Evolutionary conservation across 2,797 vertebrate species (phyloP).

Genomic region (Lerista edwardsae): DNA sequence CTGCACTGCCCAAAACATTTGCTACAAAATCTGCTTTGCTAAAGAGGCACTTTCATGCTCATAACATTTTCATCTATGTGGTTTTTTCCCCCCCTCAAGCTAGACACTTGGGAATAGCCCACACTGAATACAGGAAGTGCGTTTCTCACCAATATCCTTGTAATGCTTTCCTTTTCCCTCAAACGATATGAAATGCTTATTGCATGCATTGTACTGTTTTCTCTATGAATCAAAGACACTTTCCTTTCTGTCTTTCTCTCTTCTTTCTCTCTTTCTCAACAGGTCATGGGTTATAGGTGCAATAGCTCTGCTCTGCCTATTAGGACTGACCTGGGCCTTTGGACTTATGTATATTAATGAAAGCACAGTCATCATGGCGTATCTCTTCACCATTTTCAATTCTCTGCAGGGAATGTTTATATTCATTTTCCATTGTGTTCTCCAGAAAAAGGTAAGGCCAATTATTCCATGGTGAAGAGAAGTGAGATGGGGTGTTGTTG

Average conservation of each 20-base stretch:
- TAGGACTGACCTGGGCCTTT: slow-evolving; percentile 98
- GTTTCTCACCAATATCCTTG: slow-evolving; percentile 33
- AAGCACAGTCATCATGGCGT: slow-evolving; percentile 99
- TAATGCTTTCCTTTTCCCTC: slow-evolving; percentile 60
- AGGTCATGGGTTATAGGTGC: slow-evolving; percentile 99
- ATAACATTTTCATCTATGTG: slow-evolving; percentile 71
- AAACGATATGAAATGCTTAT: slow-evolving; percentile 53
- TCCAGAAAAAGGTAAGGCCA: slow-evolving; percentile 94
- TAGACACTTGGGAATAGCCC: slow-evolving; percentile 68
- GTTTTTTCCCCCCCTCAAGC: slow-evolving; percentile 60
- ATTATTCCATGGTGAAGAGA: slow-evolving; percentile 35
- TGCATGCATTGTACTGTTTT: slow-evolving; percentile 35
- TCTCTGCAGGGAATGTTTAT: slow-evolving; percentile 99
- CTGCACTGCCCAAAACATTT: slow-evolving; percentile 46
- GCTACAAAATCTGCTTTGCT: slow-evolving; percentile 61
- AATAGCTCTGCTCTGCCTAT: slow-evolving; percentile 93
- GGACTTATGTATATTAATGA: slow-evolving; percentile 99
- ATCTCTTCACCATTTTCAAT: slow-evolving; percentile 99
- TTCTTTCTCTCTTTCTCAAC: slow-evolving; percentile 69
- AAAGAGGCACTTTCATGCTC: slow-evolving; percentile 61
- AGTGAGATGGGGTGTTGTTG: slow-evolving; percentile 47
- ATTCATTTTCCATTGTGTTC: slow-evolving; percentile 99
- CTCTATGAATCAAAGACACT: slow-evolving; percentile 47
- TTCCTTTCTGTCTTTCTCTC: slow-evolving; percentile 41
- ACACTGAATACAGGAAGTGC: slow-evolving; percentile 60